Percentiles rank a stretch among this genome's conserved stretches.
Evolutionary conservation across 2,888 invertebrate species (phyloP).

Genomic region (Conistra vaccinii): DNA sequence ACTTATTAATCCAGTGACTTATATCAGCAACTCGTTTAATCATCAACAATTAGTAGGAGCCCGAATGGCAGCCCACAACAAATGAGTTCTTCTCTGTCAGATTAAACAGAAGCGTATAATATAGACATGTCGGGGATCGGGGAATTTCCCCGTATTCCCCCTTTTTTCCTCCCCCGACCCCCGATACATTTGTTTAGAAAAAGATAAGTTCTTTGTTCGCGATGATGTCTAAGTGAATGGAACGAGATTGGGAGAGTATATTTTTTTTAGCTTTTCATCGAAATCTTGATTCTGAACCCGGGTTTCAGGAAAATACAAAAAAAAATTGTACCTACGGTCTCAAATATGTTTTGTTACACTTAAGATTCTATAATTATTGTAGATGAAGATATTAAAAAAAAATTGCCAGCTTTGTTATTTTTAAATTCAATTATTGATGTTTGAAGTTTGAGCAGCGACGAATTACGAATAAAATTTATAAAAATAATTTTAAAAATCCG

Average conservation of each 20-base stretch:
- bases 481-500: too few species aligned
- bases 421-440: too few species aligned
- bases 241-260: conserved; percentile 21
- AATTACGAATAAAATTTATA: too few species aligned
- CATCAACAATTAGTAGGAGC: conserved; percentile 20
- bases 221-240: conserved; percentile 33
- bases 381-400: too few species aligned
- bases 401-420: too few species aligned
- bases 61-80: conserved; percentile 13
- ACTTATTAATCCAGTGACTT: neutral
- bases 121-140: conserved; percentile 36
- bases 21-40: neutral
- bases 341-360: too few species aligned
- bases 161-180: neutral
- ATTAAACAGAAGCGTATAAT: conserved; percentile 39
- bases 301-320: neutral
- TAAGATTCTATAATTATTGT: too few species aligned
- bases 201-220: conserved; percentile 51
- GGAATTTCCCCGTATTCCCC: neutral
- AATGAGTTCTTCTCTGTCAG: conserved; percentile 49
- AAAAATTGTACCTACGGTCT: neutral
- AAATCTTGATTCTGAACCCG: conserved; percentile 8
- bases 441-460: too few species aligned
- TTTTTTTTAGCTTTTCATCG: conserved; percentile 19
- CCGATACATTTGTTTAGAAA: conserved; percentile 48